phyloP scores from a whole-genome alignment of 2,113 vertebrate species.

The Alces alces region DNA sequence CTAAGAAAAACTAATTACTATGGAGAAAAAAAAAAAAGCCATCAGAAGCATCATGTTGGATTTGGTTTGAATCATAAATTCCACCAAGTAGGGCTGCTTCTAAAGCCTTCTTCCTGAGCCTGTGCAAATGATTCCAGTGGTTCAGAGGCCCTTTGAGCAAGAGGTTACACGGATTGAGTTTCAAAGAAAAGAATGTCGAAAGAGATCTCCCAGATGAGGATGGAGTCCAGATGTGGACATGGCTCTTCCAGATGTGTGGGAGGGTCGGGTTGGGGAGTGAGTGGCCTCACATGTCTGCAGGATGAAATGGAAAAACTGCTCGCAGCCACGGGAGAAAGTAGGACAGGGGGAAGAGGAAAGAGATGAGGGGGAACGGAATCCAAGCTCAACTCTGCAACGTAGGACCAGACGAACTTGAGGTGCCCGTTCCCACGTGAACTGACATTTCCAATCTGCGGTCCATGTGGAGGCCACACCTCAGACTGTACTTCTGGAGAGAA shows the following conservation, averaged over 20 bases:
- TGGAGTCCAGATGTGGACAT: constrained; percentile 80
- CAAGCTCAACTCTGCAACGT: constrained; percentile 45
- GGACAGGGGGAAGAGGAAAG: constrained; percentile 53
- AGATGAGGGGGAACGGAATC: constrained; percentile 6
- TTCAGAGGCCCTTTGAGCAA: constrained; percentile 64
- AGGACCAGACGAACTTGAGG: not conserved
- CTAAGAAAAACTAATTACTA: constrained; percentile 10
- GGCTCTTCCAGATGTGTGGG: constrained; percentile 71
- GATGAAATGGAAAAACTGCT: constrained; percentile 77
- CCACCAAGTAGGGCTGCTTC: not conserved
- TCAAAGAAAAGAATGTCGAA: constrained; percentile 79
- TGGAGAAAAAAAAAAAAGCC: not conserved
- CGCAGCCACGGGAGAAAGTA: constrained; percentile 43
- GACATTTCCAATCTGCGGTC: constrained; percentile 14
- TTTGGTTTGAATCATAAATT: constrained; percentile 58
- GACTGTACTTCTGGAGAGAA: not conserved
- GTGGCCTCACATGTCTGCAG: constrained; percentile 67
- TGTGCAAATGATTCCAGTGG: constrained; percentile 44
- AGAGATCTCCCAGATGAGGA: constrained; percentile 77
- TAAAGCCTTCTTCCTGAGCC: constrained; percentile 13
- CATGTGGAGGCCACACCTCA: not conserved
- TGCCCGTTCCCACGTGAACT: not conserved
- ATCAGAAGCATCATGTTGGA: constrained; percentile 24
- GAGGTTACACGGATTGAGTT: constrained; percentile 72
- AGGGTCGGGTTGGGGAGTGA: not conserved